Conservation (phyloP, 2,888 invertebrate species). For the Apamea sordens region DNA sequence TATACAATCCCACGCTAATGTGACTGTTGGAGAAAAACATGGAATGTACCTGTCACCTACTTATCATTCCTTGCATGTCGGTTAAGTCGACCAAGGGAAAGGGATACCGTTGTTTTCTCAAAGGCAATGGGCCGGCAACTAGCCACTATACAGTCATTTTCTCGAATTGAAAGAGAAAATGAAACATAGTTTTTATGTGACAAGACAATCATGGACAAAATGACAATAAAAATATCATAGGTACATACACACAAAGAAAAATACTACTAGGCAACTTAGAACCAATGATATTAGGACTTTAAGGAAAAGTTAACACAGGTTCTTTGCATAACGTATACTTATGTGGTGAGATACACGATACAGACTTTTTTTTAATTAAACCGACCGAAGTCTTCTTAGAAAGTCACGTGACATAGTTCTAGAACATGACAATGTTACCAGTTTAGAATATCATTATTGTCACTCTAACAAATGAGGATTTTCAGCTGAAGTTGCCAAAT, state of each 20-base stretch:
- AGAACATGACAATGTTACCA: neutral
- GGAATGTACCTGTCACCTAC: constrained; percentile 43
- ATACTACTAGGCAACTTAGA: neutral
- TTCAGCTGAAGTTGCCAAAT: neutral
- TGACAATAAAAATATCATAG: neutral
- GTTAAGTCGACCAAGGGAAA: constrained; percentile 55
- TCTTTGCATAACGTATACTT: neutral
- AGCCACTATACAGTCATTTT: constrained; percentile 34
- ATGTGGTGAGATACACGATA: neutral
- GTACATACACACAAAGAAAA: neutral
- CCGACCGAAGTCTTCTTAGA: neutral
- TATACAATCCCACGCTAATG: constrained; percentile 9
- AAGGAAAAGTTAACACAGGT: neutral
- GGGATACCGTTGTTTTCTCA: constrained; percentile 55
- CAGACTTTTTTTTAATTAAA: neutral
- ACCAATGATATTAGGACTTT: neutral
- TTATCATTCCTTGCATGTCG: constrained; percentile 51
- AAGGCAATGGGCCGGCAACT: constrained; percentile 41
- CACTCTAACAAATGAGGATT: neutral
- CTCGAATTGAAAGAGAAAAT: constrained; percentile 30
- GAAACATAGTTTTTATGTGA: neutral
- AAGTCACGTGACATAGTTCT: neutral
- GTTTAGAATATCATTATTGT: neutral
- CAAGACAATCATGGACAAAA: neutral
- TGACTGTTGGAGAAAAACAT: constrained; percentile 18